Evolutionary conservation across 2,113 vertebrate species (phyloP), one percentile per base, ranked within the genome.

Genomic region (Festucalex cinctus): DNA sequence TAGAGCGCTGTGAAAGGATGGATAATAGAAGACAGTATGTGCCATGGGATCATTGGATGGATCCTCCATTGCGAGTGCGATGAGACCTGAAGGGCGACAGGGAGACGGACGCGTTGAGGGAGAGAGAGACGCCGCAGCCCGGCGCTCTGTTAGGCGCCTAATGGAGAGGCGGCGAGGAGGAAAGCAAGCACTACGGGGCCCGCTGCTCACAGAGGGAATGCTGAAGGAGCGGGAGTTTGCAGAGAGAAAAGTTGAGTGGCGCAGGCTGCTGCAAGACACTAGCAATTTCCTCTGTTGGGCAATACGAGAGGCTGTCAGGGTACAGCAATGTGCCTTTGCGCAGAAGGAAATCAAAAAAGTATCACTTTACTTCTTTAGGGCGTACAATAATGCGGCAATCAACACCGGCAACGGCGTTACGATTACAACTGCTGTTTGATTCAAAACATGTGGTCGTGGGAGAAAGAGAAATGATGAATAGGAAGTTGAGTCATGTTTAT

Each of bases 111-210:
- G 77, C 83, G 83, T 86, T 81, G 82, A 80, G 82, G 82, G 84
- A 85, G 85, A 84, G 84, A 85, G 83, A 81, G 81, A 62, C n/a
- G 60, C 82, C 81, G 66, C 81, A 74, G 80, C 82, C 83, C 83
- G 86, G 84, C 72, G 88, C 89, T 90, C 89, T 88, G 89, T 87
- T 91, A 90, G 87, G 86, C 76, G 60, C 86, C 86, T 91, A 89
- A 90, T 91, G 89, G 83, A 86, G 86, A 88, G 86, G 82, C 75
- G 62, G 83, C 80, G 60, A 86, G 83, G 82, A 90, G 83, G 81
- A 86, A 24, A 72, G 84, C 79, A 56, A 85, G 80, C 74, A 70
- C 83, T 81, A 73, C 80, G 74, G 83, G 89, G 84, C 89, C 85
- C 78, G 67, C 54, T 77, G 86, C 84, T 84, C 80, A 80, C 75